These are phyloP conservation scores for Cheilosia vernalis DNA, from an alignment of 2,888 invertebrate species.

Conservation along the genomic window DNA sequence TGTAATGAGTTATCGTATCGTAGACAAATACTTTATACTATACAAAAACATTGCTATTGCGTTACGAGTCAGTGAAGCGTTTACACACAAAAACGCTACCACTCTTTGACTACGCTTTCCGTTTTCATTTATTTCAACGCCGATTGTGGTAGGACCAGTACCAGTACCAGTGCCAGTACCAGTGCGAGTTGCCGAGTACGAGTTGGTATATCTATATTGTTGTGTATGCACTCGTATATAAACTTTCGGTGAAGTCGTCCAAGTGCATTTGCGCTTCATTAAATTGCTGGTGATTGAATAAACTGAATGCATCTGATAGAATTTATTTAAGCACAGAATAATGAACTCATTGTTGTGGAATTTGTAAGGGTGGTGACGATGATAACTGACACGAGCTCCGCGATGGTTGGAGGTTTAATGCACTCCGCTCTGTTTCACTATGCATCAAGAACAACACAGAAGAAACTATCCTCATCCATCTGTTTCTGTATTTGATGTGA, in stretches of 20 bases:
- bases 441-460: background rate
- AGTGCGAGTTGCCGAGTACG: too few species aligned
- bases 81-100: conserved; percentile 29
- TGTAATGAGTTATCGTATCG: conserved; percentile 11
- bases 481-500: background rate
- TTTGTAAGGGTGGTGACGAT: background rate
- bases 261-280: conserved; percentile 57
- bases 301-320: conserved; percentile 49
- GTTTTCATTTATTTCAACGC: conserved; percentile 24
- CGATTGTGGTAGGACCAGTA: background rate
- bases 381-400: background rate
- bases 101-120: conserved; percentile 45
- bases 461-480: conserved; percentile 8
- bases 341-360: conserved; percentile 48
- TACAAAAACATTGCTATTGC: background rate
- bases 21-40: background rate
- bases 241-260: conserved; percentile 39
- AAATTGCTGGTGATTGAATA: conserved; percentile 46
- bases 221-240: too few species aligned
- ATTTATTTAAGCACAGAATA: conserved; percentile 44
- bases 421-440: conserved; percentile 4
- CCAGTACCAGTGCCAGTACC: background rate
- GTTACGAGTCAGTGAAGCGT: conserved; percentile 57
- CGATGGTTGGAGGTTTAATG: conserved; percentile 29
- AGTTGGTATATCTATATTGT: too few species aligned